Evolutionary conservation across 2,888 invertebrate species (phyloP).

Genomic region (Leptopilina syphax): DNA sequence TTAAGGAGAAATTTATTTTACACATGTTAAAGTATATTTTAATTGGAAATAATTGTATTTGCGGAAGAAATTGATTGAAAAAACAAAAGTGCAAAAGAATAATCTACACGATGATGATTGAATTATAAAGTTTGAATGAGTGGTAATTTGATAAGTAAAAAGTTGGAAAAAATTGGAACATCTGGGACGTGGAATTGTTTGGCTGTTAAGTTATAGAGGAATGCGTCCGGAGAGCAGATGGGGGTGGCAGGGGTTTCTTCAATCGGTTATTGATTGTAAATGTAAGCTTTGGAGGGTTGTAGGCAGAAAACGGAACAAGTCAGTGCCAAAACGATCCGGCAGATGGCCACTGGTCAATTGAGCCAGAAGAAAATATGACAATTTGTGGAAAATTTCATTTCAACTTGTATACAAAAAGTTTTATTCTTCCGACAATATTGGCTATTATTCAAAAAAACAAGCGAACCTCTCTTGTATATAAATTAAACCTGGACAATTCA

Average conservation of each 20-base stretch:
- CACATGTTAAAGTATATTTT: too few relatives aligned
- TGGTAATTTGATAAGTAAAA: background rate
- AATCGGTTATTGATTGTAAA: slow-evolving; percentile 77
- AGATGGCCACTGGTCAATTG: slow-evolving; percentile 73
- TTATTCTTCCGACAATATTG: too few relatives aligned
- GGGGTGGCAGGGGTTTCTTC: slow-evolving; percentile 68
- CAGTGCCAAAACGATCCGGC: slow-evolving; percentile 69
- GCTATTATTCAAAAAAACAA: too few relatives aligned
- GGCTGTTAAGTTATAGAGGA: slow-evolving; percentile 63
- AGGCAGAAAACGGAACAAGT: slow-evolving; percentile 52
- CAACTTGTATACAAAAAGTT: background rate
- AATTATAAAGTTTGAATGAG: background rate
- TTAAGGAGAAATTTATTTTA: too few relatives aligned
- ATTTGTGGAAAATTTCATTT: slow-evolving; percentile 22
- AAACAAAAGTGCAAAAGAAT: too few relatives aligned
- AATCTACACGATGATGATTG: too few relatives aligned
- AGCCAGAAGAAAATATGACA: slow-evolving; percentile 39
- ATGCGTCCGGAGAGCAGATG: slow-evolving; percentile 61
- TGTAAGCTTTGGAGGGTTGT: slow-evolving; percentile 62
- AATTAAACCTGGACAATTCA: too few relatives aligned
- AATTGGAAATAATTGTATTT: too few relatives aligned
- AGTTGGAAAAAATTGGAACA: slow-evolving; percentile 53
- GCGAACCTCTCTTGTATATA: too few relatives aligned
- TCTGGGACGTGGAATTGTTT: slow-evolving; percentile 64
- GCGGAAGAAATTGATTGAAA: too few relatives aligned